These are phyloP conservation scores for Megaptera novaeangliae DNA, from an alignment of 2,113 vertebrate genomes.

Conservation along the genomic window DNA sequence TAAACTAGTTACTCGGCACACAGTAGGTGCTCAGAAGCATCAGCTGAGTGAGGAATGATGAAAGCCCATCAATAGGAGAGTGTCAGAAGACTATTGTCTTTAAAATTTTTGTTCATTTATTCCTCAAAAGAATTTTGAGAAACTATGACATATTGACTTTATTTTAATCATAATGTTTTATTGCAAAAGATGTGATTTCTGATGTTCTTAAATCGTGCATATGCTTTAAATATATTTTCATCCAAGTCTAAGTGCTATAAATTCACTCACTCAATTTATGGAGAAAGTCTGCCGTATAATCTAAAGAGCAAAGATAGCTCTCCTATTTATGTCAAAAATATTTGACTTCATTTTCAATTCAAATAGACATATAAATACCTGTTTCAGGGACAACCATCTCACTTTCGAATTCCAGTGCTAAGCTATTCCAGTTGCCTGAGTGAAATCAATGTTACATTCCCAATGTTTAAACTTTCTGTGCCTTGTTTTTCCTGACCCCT, in stretches of 20 bases:
- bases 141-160: neutral
- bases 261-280: neutral
- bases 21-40: neutral
- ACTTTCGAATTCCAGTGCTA: neutral
- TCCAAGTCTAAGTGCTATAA: neutral
- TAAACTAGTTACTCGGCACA: neutral
- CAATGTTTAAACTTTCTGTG: neutral
- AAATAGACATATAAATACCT: neutral
- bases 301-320: neutral
- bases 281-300: neutral
- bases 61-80: neutral
- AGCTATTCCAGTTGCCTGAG: neutral
- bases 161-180: neutral
- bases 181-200: neutral
- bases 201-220: neutral
- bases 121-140: neutral
- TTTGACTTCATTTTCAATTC: neutral
- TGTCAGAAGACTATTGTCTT: no score
- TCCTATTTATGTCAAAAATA: neutral
- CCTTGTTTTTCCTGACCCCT: neutral
- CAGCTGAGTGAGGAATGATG: neutral
- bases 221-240: conserved; percentile 4
- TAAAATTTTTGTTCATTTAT: neutral
- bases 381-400: neutral
- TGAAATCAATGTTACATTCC: neutral